Percentiles rank a stretch among this genome's conserved stretches.
These are phyloP conservation scores for Allacma fusca DNA, from an alignment of 2,888 invertebrate genomes.

Conservation along the genomic window DNA sequence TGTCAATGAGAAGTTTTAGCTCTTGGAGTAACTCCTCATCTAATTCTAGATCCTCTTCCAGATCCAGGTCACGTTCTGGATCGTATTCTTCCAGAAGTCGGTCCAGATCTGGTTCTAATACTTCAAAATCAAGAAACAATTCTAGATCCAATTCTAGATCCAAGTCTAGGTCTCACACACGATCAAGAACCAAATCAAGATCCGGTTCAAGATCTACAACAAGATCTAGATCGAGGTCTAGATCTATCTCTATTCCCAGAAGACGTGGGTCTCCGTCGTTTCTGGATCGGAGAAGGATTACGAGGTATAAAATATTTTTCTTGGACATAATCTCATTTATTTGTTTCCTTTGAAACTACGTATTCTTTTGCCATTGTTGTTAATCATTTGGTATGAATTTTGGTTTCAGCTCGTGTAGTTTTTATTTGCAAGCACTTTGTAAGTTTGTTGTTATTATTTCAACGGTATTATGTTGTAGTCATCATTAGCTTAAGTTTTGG, in stretches of 20 bases:
- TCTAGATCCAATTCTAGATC: neutral
- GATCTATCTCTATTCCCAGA: constrained; percentile 90
- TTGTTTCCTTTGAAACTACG: neutral
- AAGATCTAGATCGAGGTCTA: constrained; percentile 65
- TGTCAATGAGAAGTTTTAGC: neutral
- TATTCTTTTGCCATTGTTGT: neutral
- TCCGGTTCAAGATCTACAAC: constrained; percentile 44
- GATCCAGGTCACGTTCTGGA: neutral
- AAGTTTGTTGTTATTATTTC: neutral
- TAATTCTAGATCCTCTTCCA: neutral
- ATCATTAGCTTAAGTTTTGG: no score
- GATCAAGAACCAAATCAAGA: constrained; percentile 41
- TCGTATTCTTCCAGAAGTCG: neutral
- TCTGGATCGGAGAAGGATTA: constrained; percentile 89
- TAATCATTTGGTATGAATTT: no score
- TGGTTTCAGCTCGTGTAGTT: neutral
- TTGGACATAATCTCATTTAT: constrained; percentile 14
- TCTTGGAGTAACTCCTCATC: neutral
- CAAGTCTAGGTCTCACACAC: constrained; percentile 13
- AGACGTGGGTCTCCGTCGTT: constrained; percentile 94
- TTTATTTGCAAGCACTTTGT: constrained; percentile 20
- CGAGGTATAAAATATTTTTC: constrained; percentile 74
- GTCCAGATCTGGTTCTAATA: neutral
- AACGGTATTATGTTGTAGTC: no score
- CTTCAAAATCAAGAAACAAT: neutral